phyloP scores from a whole-genome alignment of 2,888 invertebrate genomes.

The Anthrax anthrax region DNA sequence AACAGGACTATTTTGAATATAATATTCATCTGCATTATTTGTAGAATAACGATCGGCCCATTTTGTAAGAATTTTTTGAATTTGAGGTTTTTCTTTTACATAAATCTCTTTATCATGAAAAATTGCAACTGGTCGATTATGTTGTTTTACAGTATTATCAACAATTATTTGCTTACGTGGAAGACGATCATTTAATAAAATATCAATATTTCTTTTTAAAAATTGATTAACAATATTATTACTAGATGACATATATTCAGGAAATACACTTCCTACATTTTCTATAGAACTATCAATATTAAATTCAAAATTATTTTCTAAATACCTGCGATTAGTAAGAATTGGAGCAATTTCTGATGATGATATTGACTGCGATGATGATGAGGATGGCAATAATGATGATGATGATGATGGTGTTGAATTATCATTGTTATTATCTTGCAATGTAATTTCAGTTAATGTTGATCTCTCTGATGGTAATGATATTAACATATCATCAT shows the following conservation, averaged over 20 bases:
- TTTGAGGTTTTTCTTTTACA: constrained; percentile 2
- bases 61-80: constrained; percentile 6
- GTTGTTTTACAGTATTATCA: background rate
- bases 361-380: background rate
- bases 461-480: background rate
- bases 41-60: constrained; percentile 3
- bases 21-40: background rate
- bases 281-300: background rate
- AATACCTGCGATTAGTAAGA: constrained; percentile 12
- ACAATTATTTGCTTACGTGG: background rate
- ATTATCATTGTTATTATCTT: background rate
- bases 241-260: constrained; percentile 10
- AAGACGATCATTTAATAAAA: constrained; percentile 8
- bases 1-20: background rate
- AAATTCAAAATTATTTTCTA: constrained; percentile 4
- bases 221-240: constrained; percentile 14
- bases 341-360: constrained; percentile 2
- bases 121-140: background rate
- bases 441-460: background rate
- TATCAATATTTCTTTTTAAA: constrained; percentile 9
- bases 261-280: constrained; percentile 4
- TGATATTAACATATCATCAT: background rate
- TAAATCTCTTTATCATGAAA: constrained; percentile 1
- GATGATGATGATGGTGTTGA: background rate
- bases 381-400: background rate